Evolutionary conservation across 1,140 invertebrate genomes (phyloP), one percentile per base, ranked within the genome.

Genomic region (Helicoverpa armigera): DNA sequence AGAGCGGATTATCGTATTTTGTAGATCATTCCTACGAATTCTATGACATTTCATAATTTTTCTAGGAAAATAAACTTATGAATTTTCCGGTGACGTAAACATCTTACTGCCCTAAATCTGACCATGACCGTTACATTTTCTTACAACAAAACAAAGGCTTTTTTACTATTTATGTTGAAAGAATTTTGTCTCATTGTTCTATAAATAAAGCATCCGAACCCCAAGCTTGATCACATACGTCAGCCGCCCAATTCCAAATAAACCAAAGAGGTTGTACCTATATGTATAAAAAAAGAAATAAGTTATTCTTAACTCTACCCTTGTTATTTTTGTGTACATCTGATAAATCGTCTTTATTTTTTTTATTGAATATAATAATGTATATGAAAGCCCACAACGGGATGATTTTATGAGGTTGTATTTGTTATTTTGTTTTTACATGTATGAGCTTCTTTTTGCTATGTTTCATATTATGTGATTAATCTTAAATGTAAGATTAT

Each of bases 291-390:
- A 61, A 61, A 29, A 61, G 12, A 61, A 61, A 61, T 61, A 29
- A 61, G 16, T 61, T 61, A 61, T 61, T 61, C 58, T 31, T 43
- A 43, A 43, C 35, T 43, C 29, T 61, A 61, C 23, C 58, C 58
- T 61, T 61, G 58, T 61, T 61, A 61, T 61, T 61, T 61, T 61
- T 29, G 18, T 61, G 13, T 14, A 48, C 14, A 43, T 43, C 61
- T n/a, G 63, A 65, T 48, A 65, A 65, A 65, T 65, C 3, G 29
- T 48, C 14, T 48, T 48, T 51, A 23, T 69, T 51, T 69, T 43
- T 70, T 53, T 70, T 48, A 70, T 51, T 53, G 35, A 51, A 70
- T 70, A 70, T 18, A 61, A 43, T 43, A 43, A 43, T 43, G 9
- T 43, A 43, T 23, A 69, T 43, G 65, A 69, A 16, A 16, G 65